Percentiles rank a stretch among this genome's conserved stretches.
Evolutionary conservation across 2,113 vertebrate genomes (phyloP).

Genomic region (Antechinus flavipes): DNA sequence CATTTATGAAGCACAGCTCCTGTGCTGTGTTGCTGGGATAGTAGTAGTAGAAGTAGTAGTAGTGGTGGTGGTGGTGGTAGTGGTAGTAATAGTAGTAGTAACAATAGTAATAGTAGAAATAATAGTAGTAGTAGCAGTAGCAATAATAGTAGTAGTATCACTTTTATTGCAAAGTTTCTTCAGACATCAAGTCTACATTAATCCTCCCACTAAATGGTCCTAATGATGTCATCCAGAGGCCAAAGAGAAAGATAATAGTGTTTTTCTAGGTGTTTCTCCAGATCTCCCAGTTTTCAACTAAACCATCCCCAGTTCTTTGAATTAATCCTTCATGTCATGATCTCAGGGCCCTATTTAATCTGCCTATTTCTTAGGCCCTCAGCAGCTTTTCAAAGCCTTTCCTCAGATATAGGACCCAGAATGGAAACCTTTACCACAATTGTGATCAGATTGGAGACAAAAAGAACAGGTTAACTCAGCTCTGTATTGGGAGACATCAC

Average conservation of each 20-base stretch:
- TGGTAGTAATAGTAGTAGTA: too few species aligned
- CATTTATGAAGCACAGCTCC: neutral
- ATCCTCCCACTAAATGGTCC: neutral
- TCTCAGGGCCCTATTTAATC: neutral
- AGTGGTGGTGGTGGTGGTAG: too few species aligned
- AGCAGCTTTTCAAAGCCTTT: neutral
- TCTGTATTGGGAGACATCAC: neutral
- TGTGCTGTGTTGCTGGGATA: neutral
- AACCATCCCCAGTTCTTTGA: neutral
- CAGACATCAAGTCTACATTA: too few species aligned
- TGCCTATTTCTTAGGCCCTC: neutral
- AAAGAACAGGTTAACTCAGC: neutral
- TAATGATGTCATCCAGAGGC: neutral
- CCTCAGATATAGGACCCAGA: neutral
- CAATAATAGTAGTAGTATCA: too few species aligned
- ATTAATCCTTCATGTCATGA: neutral
- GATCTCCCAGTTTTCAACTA: neutral
- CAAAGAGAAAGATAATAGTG: neutral
- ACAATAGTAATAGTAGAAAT: too few species aligned
- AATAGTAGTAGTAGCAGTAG: too few species aligned
- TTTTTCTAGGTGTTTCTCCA: neutral
- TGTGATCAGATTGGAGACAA: neutral
- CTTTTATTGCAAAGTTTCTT: too few species aligned
- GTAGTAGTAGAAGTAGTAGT: too few species aligned
- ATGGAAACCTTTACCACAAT: neutral